Conservation (phyloP, 2,888 invertebrate species). For the Marasmarcha lunaedactyla region DNA sequence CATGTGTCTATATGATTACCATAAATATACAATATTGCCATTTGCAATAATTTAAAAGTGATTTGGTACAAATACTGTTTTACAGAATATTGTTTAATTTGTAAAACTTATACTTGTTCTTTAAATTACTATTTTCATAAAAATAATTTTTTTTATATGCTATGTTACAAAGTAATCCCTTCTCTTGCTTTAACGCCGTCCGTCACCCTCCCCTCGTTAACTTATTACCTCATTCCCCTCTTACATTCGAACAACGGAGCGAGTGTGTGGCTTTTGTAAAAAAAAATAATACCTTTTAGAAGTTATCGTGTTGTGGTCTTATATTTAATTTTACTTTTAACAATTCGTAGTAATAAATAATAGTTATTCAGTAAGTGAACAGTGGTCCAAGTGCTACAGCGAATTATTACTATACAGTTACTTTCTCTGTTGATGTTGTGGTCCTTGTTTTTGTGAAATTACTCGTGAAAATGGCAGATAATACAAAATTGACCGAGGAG, state of each 20-base stretch:
- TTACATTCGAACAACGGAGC: neutral
- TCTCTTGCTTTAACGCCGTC: too few relatives aligned
- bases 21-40: too few relatives aligned
- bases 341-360: conserved; percentile 3
- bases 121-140: too few relatives aligned
- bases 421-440: conserved; percentile 48
- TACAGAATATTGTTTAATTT: too few relatives aligned
- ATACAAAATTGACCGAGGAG: conserved; percentile 73
- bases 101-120: too few relatives aligned
- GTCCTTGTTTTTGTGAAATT: conserved; percentile 47
- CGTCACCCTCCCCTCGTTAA: too few relatives aligned
- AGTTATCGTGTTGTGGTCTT: neutral
- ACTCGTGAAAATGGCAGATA: conserved; percentile 59
- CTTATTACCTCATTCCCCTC: neutral
- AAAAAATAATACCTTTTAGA: neutral
- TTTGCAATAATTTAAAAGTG: too few relatives aligned
- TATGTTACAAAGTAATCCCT: too few relatives aligned
- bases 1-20: too few relatives aligned
- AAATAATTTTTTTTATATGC: too few relatives aligned
- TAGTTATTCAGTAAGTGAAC: conserved; percentile 19
- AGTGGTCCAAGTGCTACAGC: conserved; percentile 24
- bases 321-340: neutral
- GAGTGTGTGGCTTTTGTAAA: neutral
- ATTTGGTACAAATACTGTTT: too few relatives aligned
- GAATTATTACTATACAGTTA: conserved; percentile 13